Conservation (phyloP, 2,113 vertebrate genomes). For the human (Homo sapiens) region DNA sequence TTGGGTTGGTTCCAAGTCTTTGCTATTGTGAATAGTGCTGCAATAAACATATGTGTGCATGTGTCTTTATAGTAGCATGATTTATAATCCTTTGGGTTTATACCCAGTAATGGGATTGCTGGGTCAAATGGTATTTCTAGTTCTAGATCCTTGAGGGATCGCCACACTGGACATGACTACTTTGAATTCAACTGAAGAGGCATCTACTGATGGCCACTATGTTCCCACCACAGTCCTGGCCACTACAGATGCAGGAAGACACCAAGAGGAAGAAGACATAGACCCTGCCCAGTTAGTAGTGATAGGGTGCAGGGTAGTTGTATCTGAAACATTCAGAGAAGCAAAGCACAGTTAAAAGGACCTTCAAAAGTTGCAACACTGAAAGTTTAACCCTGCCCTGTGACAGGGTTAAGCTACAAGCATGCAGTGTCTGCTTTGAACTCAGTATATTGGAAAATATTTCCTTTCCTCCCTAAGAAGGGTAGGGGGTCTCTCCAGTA, state of each 20-base stretch:
- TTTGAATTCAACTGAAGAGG: neutral
- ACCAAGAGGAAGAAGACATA: neutral
- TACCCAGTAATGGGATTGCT: too few species aligned
- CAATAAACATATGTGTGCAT: too few species aligned
- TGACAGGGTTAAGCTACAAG: neutral
- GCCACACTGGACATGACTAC: neutral
- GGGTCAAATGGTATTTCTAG: too few species aligned
- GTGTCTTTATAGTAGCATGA: too few species aligned
- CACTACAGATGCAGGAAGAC: neutral
- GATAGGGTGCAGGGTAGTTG: neutral
- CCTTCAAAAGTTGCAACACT: neutral
- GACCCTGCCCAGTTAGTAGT: neutral
- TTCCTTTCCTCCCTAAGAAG: neutral
- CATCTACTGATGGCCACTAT: neutral
- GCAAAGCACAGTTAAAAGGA: neutral
- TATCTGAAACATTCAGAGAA: neutral
- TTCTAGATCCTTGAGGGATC: too few species aligned
- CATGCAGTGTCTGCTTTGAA: neutral
- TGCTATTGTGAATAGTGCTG: too few species aligned
- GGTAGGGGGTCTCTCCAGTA: neutral
- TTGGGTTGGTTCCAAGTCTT: too few species aligned
- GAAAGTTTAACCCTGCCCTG: neutral
- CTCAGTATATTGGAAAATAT: neutral
- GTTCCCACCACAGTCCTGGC: neutral
- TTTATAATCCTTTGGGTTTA: too few species aligned